Evolutionary conservation across 2,113 vertebrate species (phyloP), one percentile per base, ranked within the genome.

Genomic region (Macquaria australasica): DNA sequence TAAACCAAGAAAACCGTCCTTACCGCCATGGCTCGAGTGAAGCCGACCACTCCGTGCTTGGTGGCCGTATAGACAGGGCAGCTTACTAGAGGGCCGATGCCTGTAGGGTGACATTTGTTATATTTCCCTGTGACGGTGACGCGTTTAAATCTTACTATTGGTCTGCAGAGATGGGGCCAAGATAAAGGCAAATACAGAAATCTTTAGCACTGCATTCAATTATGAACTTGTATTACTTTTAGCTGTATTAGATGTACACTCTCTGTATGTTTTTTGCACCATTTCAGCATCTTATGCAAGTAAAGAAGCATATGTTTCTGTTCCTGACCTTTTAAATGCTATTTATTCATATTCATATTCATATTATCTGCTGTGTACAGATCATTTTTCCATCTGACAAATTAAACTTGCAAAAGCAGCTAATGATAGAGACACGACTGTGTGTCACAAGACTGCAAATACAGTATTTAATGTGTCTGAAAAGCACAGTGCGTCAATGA

Each of bases 61-160:
- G 94, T 90, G 23, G 95, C 95, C 1, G 95, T 95, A 73, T 96
- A 96, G 66, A 94, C 90, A 0, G 96, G 96, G 37, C 86, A 80
- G 25, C 68, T 60, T 0, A 16, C 15, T 0, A 95, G 25, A 2
- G 94, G 92, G 0, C 86, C 67, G 2, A 96, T 4, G 77, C 95
- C 96, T 96, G 79, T 3, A 75, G 21, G 21, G 62, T 59, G 25
- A 11, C 58, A 31, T 60, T 15, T 31, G 3, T 62, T 18, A 4
- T 6, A 14, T 25, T 58, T 6, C 16, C 50, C 50, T 20, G 50
- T 20, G 50, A 51, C 18, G 43, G 8, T 10, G 2, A 28, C 4
- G 5, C 3, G 2, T 28, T 60, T 15, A 51, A 51, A 20, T 51
- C 18, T 51, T 51, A 51, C 50, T 20, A 28, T 28, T 14, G n/a